These are phyloP conservation scores for Podarcis siculus DNA, from an alignment of 2,797 vertebrate species.

Conservation along the genomic window DNA sequence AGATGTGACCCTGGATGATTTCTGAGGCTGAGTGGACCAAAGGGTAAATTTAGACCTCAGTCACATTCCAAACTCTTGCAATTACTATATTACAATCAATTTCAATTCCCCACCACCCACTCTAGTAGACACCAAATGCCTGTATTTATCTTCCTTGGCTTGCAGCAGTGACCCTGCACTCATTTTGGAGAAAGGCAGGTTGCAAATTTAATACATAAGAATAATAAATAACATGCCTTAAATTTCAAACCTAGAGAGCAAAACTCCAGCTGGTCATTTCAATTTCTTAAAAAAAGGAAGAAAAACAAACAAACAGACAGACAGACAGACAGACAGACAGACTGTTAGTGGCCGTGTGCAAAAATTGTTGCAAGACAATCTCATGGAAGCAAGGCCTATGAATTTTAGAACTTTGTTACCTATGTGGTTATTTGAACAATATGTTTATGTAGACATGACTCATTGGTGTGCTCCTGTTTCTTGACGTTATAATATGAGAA, in stretches of 20 bases:
- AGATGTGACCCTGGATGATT: neutral
- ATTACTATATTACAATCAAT: neutral
- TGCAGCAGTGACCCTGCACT: neutral
- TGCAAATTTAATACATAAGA: neutral
- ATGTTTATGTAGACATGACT: neutral
- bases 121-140: too few species aligned
- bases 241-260: neutral
- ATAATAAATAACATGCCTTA: neutral
- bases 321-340: neutral
- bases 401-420: neutral
- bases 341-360: neutral
- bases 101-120: neutral
- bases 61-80: neutral
- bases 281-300: neutral
- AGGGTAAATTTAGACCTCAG: neutral
- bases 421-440: neutral
- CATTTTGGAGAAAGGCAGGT: too few species aligned
- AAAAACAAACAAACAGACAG: neutral
- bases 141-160: neutral
- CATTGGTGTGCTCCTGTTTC: neutral
- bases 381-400: neutral
- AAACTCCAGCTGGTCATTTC: neutral
- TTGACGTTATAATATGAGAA: constrained; percentile 7
- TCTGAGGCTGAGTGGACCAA: neutral
- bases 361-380: neutral